Percentiles rank a stretch among this genome's conserved stretches.
These are phyloP conservation scores for Zeugodacus cucurbitae DNA, from an alignment of 1,140 invertebrate genomes.

Conservation along the genomic window DNA sequence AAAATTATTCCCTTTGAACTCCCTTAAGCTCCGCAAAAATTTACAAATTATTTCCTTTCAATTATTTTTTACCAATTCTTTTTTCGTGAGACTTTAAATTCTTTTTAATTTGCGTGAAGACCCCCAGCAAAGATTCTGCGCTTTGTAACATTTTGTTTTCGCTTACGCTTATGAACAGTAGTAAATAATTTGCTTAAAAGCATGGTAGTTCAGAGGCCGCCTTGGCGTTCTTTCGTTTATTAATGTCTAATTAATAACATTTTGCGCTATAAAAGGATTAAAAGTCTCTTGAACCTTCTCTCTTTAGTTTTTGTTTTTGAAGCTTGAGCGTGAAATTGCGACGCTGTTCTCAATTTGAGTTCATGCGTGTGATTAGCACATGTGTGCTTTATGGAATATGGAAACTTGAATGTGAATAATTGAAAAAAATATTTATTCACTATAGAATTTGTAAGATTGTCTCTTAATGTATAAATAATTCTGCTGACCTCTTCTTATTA, in stretches of 20 bases:
- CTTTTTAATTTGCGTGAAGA: background rate
- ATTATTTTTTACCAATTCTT: too few species aligned
- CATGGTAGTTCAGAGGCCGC: background rate
- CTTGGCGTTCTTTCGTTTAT: background rate
- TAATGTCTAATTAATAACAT: background rate
- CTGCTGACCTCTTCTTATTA: background rate
- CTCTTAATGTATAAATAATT: background rate
- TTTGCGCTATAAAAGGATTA: conserved; percentile 13
- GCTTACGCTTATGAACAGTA: background rate
- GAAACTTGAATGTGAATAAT: background rate
- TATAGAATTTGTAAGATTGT: background rate
- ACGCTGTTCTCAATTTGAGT: background rate
- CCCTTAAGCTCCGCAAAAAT: background rate
- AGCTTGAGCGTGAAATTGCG: background rate
- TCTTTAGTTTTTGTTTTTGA: background rate
- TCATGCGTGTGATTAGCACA: background rate
- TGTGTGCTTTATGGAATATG: background rate
- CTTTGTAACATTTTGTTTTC: background rate
- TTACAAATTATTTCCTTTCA: background rate
- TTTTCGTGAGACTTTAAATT: background rate
- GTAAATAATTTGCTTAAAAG: background rate
- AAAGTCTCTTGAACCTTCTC: background rate
- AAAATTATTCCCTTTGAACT: background rate
- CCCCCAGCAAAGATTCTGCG: background rate
- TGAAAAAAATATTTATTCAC: background rate